These are phyloP conservation scores for Epirrhoe tristata DNA, from an alignment of 2,888 invertebrate species.

Conservation along the genomic window DNA sequence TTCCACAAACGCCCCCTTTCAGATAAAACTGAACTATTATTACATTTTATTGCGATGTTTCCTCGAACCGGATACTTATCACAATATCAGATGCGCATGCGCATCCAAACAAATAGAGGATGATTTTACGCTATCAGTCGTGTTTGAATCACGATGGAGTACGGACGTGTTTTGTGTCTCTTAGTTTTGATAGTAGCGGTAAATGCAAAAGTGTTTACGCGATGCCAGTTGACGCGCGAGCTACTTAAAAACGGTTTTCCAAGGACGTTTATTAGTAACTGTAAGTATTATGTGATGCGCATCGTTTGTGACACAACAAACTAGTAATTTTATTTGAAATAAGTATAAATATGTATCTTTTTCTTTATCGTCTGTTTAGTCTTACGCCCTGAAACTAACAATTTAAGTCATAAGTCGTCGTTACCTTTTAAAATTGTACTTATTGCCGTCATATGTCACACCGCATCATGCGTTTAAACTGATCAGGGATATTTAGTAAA, in stretches of 20 bases:
- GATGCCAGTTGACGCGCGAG: slow-evolving; percentile 89
- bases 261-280: slow-evolving; percentile 89
- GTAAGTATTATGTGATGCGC: slow-evolving; percentile 77
- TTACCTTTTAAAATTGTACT: too few species aligned
- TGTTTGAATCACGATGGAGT: slow-evolving; percentile 58
- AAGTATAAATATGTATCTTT: too few species aligned
- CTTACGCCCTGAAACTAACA: too few species aligned
- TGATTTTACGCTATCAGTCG: slow-evolving; percentile 58
- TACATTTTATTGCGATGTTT: slow-evolving; percentile 31
- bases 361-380: too few species aligned
- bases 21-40: slow-evolving; percentile 3
- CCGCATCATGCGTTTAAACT: too few species aligned
- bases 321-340: not conserved
- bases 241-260: slow-evolving; percentile 87
- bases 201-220: slow-evolving; percentile 85
- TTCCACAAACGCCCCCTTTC: slow-evolving; percentile 8
- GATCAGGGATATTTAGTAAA: too few species aligned
- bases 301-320: not conserved
- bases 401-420: too few species aligned
- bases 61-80: slow-evolving; percentile 47
- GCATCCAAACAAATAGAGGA: slow-evolving; percentile 52
- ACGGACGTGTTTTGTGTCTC: slow-evolving; percentile 61
- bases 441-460: too few species aligned
- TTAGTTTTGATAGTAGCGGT: slow-evolving; percentile 56
- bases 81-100: slow-evolving; percentile 63